Conservation (phyloP, 2,113 vertebrate genomes). For the Taurulus bubalis region DNA sequence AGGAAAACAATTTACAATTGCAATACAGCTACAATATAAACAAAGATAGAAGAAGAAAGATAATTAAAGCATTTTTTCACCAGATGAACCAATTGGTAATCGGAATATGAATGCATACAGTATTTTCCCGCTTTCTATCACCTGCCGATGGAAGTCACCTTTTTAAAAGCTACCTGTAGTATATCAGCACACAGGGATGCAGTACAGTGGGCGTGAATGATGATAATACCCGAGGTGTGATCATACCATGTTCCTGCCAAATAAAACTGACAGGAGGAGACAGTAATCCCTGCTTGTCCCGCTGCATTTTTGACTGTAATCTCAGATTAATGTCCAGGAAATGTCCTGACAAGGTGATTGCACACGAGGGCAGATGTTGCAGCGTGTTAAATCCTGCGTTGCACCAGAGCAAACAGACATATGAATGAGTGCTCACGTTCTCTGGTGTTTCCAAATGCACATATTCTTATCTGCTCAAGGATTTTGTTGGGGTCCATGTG, state of each 20-base stretch:
- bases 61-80: neutral
- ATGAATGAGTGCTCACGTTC: slow-evolving; percentile 37
- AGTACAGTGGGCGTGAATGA: slow-evolving; percentile 15
- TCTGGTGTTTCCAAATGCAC: neutral
- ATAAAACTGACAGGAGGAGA: slow-evolving; percentile 60
- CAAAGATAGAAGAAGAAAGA: neutral
- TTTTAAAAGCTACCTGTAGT: slow-evolving; percentile 37
- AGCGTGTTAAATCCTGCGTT: slow-evolving; percentile 28
- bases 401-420: neutral
- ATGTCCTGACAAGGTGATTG: slow-evolving; percentile 54
- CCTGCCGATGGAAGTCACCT: slow-evolving; percentile 10
- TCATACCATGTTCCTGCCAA: slow-evolving; percentile 54
- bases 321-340: slow-evolving; percentile 74
- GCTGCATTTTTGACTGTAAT: slow-evolving; percentile 68
- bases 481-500: neutral
- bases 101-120: neutral
- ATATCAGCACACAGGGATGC: slow-evolving; percentile 23
- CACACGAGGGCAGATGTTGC: slow-evolving; percentile 51
- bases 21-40: neutral
- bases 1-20: neutral
- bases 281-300: slow-evolving; percentile 66
- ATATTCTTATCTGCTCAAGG: neutral
- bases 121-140: neutral
- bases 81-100: slow-evolving; percentile 1
- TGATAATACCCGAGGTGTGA: slow-evolving; percentile 68